Evolutionary conservation across 2,113 vertebrate genomes (phyloP).

Genomic region (Helogale parvula): DNA sequence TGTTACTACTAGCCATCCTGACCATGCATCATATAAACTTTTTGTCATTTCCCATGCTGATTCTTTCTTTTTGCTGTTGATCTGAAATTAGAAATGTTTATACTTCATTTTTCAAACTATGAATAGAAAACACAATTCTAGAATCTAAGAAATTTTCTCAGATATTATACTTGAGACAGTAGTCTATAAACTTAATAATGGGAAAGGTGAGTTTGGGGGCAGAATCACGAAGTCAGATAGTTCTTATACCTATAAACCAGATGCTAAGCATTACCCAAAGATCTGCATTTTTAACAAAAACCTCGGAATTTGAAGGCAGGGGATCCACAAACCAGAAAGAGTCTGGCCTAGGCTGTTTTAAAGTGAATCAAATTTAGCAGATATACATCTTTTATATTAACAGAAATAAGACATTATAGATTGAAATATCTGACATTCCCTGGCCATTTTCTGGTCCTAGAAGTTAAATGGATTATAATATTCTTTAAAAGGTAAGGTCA

Average conservation of each 20-base stretch:
- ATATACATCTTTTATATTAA: background rate
- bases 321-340: background rate
- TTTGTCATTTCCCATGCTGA: slow-evolving; percentile 99
- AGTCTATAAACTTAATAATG: background rate
- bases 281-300: slow-evolving; percentile 20
- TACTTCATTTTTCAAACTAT: slow-evolving; percentile 61
- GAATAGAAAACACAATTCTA: slow-evolving; percentile 29
- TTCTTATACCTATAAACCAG: background rate
- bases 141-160: slow-evolving; percentile 3
- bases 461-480: background rate
- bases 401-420: background rate
- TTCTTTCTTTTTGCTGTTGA: slow-evolving; percentile 99
- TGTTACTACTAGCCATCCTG: slow-evolving; percentile 98
- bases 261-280: background rate
- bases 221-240: background rate
- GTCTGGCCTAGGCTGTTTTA: background rate
- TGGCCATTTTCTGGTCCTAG: background rate
- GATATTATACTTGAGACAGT: background rate
- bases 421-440: background rate
- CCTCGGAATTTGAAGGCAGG: background rate
- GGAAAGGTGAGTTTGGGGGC: background rate
- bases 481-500: background rate
- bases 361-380: background rate
- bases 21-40: slow-evolving; percentile 98
- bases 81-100: slow-evolving; percentile 87